Percentiles rank a stretch among this genome's conserved stretches.
Conservation (phyloP, 2,797 vertebrate species). For the Petrocephalus sullivani region DNA sequence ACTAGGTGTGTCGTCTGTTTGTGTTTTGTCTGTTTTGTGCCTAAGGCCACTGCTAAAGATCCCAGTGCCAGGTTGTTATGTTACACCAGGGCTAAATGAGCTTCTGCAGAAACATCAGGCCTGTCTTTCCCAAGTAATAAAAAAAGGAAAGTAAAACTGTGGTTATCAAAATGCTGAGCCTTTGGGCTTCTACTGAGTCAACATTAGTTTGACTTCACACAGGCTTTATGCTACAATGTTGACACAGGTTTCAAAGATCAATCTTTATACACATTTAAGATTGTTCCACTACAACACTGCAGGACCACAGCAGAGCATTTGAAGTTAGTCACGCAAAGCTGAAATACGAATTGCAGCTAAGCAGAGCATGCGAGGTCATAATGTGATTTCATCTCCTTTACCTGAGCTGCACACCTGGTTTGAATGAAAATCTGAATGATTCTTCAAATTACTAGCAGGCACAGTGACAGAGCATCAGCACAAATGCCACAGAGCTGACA, state of each 20-base stretch:
- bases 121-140: background rate
- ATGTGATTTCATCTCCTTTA: background rate
- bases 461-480: background rate
- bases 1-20: background rate
- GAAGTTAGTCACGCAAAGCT: background rate
- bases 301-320: background rate
- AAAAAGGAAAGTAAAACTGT: background rate
- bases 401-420: background rate
- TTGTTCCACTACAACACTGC: background rate
- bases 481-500: background rate
- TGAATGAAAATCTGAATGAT: background rate
- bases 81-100: background rate
- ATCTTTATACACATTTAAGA: background rate
- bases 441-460: background rate
- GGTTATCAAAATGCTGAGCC: slow-evolving; percentile 2
- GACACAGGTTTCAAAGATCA: background rate
- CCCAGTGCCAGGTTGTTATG: background rate
- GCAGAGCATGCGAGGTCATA: background rate
- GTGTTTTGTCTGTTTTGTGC: background rate
- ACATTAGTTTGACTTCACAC: background rate
- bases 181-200: background rate
- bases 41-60: background rate
- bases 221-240: background rate
- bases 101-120: background rate
- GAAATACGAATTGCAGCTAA: background rate